phyloP scores from a whole-genome alignment of 2,113 vertebrate genomes.

The Tenrec ecaudatus region DNA sequence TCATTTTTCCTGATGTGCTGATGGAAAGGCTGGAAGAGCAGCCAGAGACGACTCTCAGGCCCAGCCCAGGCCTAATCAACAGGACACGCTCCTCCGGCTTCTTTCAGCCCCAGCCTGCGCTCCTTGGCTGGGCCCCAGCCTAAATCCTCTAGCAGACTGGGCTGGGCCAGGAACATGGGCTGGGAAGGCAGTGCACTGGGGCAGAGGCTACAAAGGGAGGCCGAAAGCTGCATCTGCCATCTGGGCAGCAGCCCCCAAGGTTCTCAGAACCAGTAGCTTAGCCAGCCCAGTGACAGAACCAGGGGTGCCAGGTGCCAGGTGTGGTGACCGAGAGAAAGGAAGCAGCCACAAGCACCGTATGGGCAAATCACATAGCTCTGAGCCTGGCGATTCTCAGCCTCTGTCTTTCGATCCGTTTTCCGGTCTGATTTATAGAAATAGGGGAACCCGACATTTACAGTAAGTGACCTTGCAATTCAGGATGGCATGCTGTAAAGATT shows the following conservation, averaged over 20 bases:
- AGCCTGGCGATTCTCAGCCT: background rate
- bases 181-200: background rate
- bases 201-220: background rate
- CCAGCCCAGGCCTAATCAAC: background rate
- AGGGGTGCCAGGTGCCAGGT: conserved; percentile 55
- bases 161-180: accelerated
- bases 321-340: background rate
- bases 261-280: conserved; percentile 52
- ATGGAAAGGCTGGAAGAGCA: conserved; percentile 58
- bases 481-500: too few species aligned
- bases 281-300: conserved; percentile 29
- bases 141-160: background rate
- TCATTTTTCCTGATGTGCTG: conserved; percentile 73
- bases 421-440: background rate
- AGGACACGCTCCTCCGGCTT: background rate
- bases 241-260: background rate
- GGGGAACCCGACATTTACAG: background rate
- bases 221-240: conserved; percentile 67
- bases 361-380: background rate
- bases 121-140: conserved; percentile 30
- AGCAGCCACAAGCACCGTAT: background rate
- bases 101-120: background rate
- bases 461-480: background rate
- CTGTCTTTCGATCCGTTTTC: background rate
- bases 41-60: background rate